Conservation (phyloP, 1,140 invertebrate genomes). For the Brachystomella parvula region DNA sequence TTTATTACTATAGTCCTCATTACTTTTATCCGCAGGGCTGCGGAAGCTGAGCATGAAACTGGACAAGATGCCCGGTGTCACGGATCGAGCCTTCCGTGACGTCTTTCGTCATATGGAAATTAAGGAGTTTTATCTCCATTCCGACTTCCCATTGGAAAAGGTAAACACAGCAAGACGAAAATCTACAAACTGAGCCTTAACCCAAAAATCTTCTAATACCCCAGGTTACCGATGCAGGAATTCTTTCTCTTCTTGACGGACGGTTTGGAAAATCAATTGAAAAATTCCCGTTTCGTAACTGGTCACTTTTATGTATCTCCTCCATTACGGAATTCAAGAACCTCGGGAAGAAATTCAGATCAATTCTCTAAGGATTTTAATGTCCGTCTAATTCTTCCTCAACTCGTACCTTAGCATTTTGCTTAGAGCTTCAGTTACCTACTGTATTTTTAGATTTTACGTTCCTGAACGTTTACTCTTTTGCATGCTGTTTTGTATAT, state of each 20-base stretch:
- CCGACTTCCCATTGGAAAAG: not conserved
- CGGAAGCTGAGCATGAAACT: not conserved
- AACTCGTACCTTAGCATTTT: no score
- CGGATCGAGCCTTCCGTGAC: not conserved
- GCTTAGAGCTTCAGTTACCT: no score
- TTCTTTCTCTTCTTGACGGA: not conserved
- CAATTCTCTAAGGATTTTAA: not conserved
- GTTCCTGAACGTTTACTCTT: no score
- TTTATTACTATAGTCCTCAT: not conserved
- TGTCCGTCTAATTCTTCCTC: no score
- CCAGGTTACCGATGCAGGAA: not conserved
- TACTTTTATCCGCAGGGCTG: not conserved
- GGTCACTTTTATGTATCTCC: not conserved
- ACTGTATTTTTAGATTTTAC: no score
- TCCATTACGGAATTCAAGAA: not conserved
- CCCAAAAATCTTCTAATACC: not conserved
- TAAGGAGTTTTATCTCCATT: not conserved
- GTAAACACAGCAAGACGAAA: no score
- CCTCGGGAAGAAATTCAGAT: not conserved
- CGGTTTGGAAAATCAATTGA: not conserved
- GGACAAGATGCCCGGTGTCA: not conserved
- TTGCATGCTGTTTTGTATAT: no score
- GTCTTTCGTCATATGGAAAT: not conserved
- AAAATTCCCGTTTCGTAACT: not conserved
- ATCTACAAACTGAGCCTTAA: no score